Base-by-base conservation (phyloP, 2,888 invertebrate species). In the Caenorhabditis becei region DNA sequence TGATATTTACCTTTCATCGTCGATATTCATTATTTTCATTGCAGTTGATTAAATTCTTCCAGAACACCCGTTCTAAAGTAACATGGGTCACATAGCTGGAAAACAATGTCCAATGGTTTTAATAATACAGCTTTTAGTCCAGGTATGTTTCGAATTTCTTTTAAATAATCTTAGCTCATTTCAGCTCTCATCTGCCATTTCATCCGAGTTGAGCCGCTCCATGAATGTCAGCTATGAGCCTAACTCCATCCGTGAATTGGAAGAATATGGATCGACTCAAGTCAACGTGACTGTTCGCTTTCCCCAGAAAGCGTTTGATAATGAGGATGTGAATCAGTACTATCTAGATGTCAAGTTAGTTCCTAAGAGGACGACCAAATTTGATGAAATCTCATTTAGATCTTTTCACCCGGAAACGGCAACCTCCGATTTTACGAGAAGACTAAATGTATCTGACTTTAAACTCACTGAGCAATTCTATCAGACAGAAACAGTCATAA, bases 61-160 rank as follows among this genome's bases (percentile, higher is more conserved):
- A 74, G 74, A 63, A 26, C 49, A 11, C n/a, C 32, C n/a, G 16
- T 37, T 65, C 49, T 71, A 72, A 54, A 61, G 26, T 47, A 35
- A 11, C 49, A 80, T 80, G 80, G 80, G 80, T 61, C 75, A 75
- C 37, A 69, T 82, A 14, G 56, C 63, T 23, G 77, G 74, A 41
- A 77, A 78, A 65, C 67, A 71, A 62, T 86, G 86, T 51, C 86
- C 86, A 10, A 82, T 86, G 80, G 72, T 86, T 10, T 69, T 86
- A n/a, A 53, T 86, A 16, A 44, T 85, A 26, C 78, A 79, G 47
- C 74, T 86, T 14, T 58, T 86, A 11, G 23, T 85, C 11, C 85
- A 85, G 75, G 83, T 85, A 18, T 20, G 53, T 14, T 28, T 49
- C 1, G 59, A 37, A 32, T 47, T 54, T 18, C 26, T 56, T 18